These are phyloP conservation scores for Cephus cinctus DNA, from an alignment of 1,140 invertebrate species.

Conservation along the genomic window DNA sequence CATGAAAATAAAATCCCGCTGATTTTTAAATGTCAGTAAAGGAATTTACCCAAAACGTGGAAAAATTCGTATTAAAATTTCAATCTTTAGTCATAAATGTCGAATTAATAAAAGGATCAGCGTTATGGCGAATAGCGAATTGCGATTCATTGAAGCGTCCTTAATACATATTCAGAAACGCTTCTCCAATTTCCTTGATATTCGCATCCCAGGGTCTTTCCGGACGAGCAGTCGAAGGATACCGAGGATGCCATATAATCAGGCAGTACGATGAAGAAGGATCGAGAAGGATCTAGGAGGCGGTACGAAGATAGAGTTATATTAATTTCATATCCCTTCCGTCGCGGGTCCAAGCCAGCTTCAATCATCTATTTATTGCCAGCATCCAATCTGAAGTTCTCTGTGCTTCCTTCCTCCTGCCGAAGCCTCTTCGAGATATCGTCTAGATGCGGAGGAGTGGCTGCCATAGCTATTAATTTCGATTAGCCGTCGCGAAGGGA, in stretches of 20 bases:
- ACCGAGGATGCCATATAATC: constrained; percentile 51
- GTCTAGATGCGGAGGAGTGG: constrained; percentile 39
- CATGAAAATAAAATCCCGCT: too few relatives aligned
- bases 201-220: constrained; percentile 49
- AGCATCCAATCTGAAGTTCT: constrained; percentile 29
- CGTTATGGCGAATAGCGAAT: too few relatives aligned
- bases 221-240: constrained; percentile 49
- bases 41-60: too few relatives aligned
- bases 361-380: constrained; percentile 51
- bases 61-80: too few relatives aligned
- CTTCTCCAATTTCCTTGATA: constrained; percentile 56
- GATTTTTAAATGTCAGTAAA: too few relatives aligned
- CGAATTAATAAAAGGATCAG: too few relatives aligned
- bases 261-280: constrained; percentile 31
- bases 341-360: constrained; percentile 18
- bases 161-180: too few relatives aligned
- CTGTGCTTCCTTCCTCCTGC: too few relatives aligned
- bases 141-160: too few relatives aligned
- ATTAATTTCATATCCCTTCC: constrained; percentile 53
- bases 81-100: too few relatives aligned
- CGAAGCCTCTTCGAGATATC: constrained; percentile 42
- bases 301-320: constrained; percentile 29
- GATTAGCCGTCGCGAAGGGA: constrained; percentile 29
- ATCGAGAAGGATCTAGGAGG: constrained; percentile 21
- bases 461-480: constrained; percentile 37